Base-by-base conservation (phyloP, 2,888 invertebrate genomes). In the Habroteleia sp. region DNA sequence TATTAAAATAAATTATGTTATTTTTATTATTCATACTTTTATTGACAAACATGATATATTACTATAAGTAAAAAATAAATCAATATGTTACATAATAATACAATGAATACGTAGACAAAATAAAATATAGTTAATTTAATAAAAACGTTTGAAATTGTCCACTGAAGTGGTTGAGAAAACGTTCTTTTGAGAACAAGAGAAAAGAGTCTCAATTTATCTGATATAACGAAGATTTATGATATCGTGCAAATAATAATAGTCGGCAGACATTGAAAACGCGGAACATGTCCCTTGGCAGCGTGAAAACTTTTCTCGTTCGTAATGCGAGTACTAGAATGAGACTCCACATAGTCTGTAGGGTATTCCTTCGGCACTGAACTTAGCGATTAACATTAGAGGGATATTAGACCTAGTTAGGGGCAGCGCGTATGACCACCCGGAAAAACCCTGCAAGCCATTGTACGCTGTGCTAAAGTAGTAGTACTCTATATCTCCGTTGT, bases 391-490 rank as follows among this genome's bases (percentile, higher is more conserved):
- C 33, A 50, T 50, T 74, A 74, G 54, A 54, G 74, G 25, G 54
- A 60, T 35, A 60, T 74, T 66, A 65, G 60, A 60, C 50, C 48
- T 41, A 39, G 74, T 74, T 73, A 65, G 33, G 44, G 42, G n/a
- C n/a, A 52, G 60, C 33, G 29, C 8, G 25, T 11, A 37, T 50
- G 46, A 48, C 39, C 39, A 54, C 54, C 54, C 44, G 37, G 37
- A 14, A 46, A 58, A 37, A 60, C 33, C 33, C 31, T 31, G 20
- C 27, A 13, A 23, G 46, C 48, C 37, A 63, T 74, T 68, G 56
- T 62, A 20, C 29, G 25, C 56, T 23, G 10, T 35, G 27, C 35
- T 17, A 56, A 63, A 56, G 42, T 37, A 17, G 42, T 37, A 17
- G 27, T 16, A n/a, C 35, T 25, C 11, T 37, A 37, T 23, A 62